A percentile compares a stretch with the other conserved stretches of the same genome.
phyloP scores from a whole-genome alignment of 2,888 invertebrate species.

The Cephus pygmeus region DNA sequence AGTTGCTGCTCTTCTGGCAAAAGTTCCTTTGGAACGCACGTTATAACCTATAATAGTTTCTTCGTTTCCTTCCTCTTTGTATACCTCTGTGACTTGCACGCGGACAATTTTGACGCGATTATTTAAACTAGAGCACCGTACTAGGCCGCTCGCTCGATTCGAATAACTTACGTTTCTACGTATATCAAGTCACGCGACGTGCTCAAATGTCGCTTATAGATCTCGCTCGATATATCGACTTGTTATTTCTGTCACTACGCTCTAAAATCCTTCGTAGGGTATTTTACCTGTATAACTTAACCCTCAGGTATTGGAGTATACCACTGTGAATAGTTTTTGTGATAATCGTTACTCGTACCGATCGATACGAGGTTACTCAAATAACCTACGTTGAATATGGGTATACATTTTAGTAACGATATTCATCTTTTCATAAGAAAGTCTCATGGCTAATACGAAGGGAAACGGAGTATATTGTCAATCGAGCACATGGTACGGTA shows the following conservation, averaged over 20 bases:
- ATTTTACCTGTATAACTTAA: not conserved
- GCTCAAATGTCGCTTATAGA: not conserved
- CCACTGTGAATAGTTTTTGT: not conserved
- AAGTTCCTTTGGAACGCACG: not conserved
- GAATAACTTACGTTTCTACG: not conserved
- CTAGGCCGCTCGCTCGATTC: not conserved
- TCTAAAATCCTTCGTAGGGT: not conserved
- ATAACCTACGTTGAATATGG: not conserved
- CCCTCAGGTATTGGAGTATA: not conserved
- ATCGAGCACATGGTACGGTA: not conserved
- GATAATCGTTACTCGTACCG: not conserved
- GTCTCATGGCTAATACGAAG: no score
- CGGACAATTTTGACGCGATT: not conserved
- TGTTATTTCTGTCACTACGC: constrained; percentile 15
- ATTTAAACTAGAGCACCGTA: not conserved
- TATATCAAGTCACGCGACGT: not conserved
- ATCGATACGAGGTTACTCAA: not conserved
- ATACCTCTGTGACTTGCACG: not conserved
- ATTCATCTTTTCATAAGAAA: not conserved
- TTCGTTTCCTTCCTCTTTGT: not conserved
- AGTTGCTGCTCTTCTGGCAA: not conserved
- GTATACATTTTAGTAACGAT: not conserved
- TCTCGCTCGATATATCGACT: constrained; percentile 22
- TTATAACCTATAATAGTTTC: not conserved
- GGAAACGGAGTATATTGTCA: no score